phyloP scores from a whole-genome alignment of 2,797 vertebrate genomes.

The Danio albolineatus region DNA sequence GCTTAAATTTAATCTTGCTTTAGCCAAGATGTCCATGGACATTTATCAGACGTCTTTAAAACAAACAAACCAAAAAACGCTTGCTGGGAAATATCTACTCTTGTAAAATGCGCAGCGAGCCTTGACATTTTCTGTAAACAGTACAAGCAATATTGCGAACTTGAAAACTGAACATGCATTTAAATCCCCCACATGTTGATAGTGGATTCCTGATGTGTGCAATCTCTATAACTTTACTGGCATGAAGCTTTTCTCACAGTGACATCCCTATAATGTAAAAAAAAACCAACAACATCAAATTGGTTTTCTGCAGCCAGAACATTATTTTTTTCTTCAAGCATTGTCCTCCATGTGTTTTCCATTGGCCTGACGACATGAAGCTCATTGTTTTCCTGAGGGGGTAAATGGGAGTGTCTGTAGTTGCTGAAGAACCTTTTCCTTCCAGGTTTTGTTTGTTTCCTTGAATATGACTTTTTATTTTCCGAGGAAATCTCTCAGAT shows the following conservation, averaged over 20 bases:
- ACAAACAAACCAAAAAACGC: no score
- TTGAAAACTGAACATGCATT: no score
- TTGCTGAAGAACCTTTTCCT: slow-evolving; percentile 66
- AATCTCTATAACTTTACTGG: no score
- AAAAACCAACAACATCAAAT: slow-evolving; percentile 7
- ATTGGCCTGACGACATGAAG: not conserved
- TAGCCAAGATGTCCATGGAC: no score
- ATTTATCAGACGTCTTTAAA: no score
- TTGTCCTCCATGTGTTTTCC: not conserved
- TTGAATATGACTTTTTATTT: slow-evolving; percentile 41
- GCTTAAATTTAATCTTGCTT: no score
- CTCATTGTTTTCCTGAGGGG: slow-evolving; percentile 65
- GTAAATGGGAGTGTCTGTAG: slow-evolving; percentile 23
- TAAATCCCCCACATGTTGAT: no score
- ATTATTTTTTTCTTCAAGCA: not conserved
- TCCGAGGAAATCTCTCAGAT: slow-evolving; percentile 44
- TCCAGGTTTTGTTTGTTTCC: slow-evolving; percentile 72
- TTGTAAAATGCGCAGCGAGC: no score
- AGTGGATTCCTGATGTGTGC: no score
- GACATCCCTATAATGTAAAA: not conserved
- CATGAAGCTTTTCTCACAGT: not conserved
- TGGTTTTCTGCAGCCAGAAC: not conserved
- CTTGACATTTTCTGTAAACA: no score
- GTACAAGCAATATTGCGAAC: no score
- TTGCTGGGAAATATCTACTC: no score